These are phyloP conservation scores for Brachyptera risi DNA, from an alignment of 2,888 invertebrate genomes.

Conservation along the genomic window DNA sequence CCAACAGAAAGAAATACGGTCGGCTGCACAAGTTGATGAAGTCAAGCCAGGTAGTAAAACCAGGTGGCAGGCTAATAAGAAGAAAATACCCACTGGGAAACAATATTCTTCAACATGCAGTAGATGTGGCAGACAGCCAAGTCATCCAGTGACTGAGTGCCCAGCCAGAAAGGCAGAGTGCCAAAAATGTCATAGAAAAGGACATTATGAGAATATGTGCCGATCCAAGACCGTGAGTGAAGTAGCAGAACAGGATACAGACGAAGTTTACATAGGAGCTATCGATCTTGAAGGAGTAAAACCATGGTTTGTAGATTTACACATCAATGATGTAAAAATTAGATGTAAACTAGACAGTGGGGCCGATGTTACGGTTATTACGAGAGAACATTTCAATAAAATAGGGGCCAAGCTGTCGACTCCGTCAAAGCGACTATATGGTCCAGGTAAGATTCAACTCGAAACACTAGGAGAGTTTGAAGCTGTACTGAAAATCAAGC, in stretches of 20 bases:
- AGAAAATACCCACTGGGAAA: too few species aligned
- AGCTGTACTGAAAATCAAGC: background rate
- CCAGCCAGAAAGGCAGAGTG: background rate
- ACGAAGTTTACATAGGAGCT: background rate
- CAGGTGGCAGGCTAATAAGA: too few species aligned
- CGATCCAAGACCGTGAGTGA: background rate
- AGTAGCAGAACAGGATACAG: background rate
- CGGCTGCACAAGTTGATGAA: background rate
- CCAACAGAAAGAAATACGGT: slow-evolving; percentile 19
- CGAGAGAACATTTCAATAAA: background rate
- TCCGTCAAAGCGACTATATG: background rate
- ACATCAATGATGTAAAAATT: background rate
- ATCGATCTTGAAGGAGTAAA: background rate
- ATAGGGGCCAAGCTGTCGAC: background rate
- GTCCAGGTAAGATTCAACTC: background rate
- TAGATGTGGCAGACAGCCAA: background rate
- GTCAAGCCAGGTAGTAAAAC: too few species aligned
- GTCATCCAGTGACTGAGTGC: background rate
- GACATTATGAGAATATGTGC: background rate
- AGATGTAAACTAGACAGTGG: background rate
- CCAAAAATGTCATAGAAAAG: background rate
- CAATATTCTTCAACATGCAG: too few species aligned
- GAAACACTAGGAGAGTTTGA: background rate
- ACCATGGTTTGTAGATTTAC: background rate
- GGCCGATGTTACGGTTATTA: background rate